Evolutionary conservation across 2,113 vertebrate genomes (phyloP).

Genomic region (Elaphurus davidianus): DNA sequence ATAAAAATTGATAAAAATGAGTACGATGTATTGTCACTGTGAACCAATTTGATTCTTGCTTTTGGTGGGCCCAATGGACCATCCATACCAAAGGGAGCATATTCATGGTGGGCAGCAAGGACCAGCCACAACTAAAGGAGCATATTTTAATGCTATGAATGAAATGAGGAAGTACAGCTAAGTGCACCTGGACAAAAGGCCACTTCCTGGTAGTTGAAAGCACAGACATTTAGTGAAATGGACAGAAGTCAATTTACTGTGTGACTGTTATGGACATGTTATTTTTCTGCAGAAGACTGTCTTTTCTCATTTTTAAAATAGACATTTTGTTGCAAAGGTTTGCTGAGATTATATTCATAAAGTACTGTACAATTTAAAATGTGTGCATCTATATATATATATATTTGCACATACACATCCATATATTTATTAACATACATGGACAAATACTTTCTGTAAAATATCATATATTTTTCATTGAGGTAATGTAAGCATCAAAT

Average conservation of each 20-base stretch:
- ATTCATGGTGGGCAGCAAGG: neutral
- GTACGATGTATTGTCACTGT: too few relatives aligned
- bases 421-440: rapidly evolving
- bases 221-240: neutral
- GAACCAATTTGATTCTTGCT: neutral
- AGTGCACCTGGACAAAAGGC: neutral
- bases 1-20: neutral
- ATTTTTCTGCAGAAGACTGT: neutral
- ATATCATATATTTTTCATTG: neutral
- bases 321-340: neutral
- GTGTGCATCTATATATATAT: neutral
- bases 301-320: neutral
- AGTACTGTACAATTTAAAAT: neutral
- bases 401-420: rapidly evolving
- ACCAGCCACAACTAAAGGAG: rapidly evolving
- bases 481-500: neutral
- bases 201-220: rapidly evolving
- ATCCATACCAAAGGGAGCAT: neutral
- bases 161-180: neutral
- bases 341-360: neutral
- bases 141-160: neutral
- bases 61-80: neutral
- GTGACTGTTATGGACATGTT: rapidly evolving
- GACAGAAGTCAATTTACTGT: neutral
- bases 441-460: neutral